These are phyloP conservation scores for Pegoplata infirma DNA, from an alignment of 2,888 invertebrate species.

Conservation along the genomic window DNA sequence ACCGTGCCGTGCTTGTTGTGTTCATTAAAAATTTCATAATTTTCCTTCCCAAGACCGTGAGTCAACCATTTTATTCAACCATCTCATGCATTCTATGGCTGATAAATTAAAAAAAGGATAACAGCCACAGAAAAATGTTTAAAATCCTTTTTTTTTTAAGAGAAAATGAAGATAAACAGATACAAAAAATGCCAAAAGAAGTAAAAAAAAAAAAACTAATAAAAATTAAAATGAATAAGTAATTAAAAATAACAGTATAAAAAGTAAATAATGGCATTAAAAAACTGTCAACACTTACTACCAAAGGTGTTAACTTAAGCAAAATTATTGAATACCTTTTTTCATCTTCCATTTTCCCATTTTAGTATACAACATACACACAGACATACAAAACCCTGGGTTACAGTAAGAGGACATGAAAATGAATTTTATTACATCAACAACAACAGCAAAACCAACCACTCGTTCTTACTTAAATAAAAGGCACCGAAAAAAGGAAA, in stretches of 20 bases:
- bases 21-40: too few relatives aligned
- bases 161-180: conserved; percentile 52
- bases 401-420: not conserved
- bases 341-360: not conserved
- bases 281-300: conserved; percentile 42
- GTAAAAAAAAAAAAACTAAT: conserved; percentile 49
- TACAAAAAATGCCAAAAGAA: conserved; percentile 35
- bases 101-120: too few relatives aligned
- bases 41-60: too few relatives aligned
- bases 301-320: conserved; percentile 41
- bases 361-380: too few relatives aligned
- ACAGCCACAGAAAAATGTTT: conserved; percentile 62
- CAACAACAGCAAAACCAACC: not conserved
- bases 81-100: too few relatives aligned
- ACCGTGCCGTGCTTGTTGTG: too few relatives aligned
- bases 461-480: not conserved
- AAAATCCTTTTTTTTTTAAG: conserved; percentile 42
- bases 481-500: not conserved
- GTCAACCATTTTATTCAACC: too few relatives aligned
- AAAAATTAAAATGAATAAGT: conserved; percentile 60
- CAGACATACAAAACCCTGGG: too few relatives aligned
- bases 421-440: not conserved
- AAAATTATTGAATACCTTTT: conserved; percentile 24
- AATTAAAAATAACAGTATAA: conserved; percentile 52
- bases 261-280: conserved; percentile 37